Evolutionary conservation across 2,113 vertebrate species (phyloP).

Genomic region (Cercopithecus mona): DNA sequence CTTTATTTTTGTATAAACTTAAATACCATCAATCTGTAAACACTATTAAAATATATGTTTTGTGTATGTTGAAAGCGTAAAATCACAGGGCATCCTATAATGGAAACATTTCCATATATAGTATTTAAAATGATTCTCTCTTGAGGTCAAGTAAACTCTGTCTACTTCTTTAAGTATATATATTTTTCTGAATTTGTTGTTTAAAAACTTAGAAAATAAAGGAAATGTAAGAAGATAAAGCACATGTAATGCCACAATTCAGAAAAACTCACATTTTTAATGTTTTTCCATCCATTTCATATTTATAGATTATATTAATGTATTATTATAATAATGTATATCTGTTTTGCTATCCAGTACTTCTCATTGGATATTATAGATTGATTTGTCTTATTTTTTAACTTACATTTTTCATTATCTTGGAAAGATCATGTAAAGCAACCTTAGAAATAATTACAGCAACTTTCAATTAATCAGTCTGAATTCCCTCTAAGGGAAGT

Average conservation of each 20-base stretch:
- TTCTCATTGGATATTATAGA: not conserved
- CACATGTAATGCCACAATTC: not conserved
- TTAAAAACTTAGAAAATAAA: constrained; percentile 27
- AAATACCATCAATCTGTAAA: constrained; percentile 6
- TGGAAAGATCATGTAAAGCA: constrained; percentile 52
- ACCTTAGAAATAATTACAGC: constrained; percentile 51
- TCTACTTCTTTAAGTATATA: not conserved
- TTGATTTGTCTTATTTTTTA: not conserved
- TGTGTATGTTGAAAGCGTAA: not conserved
- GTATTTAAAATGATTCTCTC: not conserved
- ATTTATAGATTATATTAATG: not conserved
- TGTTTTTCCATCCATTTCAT: not conserved
- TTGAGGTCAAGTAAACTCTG: not conserved
- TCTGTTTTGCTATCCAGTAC: not conserved
- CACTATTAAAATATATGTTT: constrained; percentile 7
- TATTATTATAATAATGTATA: not conserved
- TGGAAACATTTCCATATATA: not conserved
- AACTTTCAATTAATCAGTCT: constrained; percentile 39
- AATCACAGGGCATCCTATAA: not conserved
- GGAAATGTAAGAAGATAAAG: not conserved
- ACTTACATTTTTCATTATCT: not conserved
- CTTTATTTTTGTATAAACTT: constrained; percentile 27
- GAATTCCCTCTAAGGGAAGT: constrained; percentile 38
- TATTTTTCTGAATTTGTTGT: not conserved
- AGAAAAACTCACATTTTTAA: not conserved